Base-by-base conservation (phyloP, 30 jellyfish, hydroid and myxozoan genomes). In the Turritopsis rubra region DNA sequence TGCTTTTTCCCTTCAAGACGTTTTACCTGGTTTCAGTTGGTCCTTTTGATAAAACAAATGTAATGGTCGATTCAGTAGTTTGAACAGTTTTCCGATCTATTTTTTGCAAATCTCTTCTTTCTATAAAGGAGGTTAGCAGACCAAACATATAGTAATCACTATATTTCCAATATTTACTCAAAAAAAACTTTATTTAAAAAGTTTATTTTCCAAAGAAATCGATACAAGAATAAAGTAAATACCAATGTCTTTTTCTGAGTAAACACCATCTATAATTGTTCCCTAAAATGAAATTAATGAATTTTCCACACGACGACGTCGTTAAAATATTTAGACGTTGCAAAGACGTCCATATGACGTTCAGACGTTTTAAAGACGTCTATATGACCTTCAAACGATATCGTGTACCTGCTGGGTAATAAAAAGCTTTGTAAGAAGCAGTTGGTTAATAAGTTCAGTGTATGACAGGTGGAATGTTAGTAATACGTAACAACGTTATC, bases 1-100 rank as follows among this genome's bases (percentile, higher is more conserved):
- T n/a, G n/a, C n/a, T n/a, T n/a, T n/a, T n/a, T n/a, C n/a, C n/a
- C n/a, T n/a, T n/a, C n/a, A n/a, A n/a, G n/a, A n/a, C 25, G 7
- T 28, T 88, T 29, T 25, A 88, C 96, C 73, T 88, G 1, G 92
- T 27, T 27, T 29, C 53, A 18, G 73, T 18, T 19, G 96, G 96
- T 9, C 96, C 96, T 84, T 29, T 72, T 29, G 73, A 86, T 80
- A 88, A 68, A 1, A 85, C 89, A 27, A 88, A 52, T 18, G 84
- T 72, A 21, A 88, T 26, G 28, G 76, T 53, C 7, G 85, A 16
- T 1, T n/a, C 52, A 1, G 81, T 77, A 26, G 73, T 65, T 22
- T 52, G 27, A 53, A 29, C 65, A 21, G 28, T 52, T 28, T 21
- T n/a, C 31, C 54, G 72, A 28, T 88, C 89, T 29, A 83, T 52